phyloP scores from a whole-genome alignment of 2,888 invertebrate genomes.

The Agrochola macilenta region DNA sequence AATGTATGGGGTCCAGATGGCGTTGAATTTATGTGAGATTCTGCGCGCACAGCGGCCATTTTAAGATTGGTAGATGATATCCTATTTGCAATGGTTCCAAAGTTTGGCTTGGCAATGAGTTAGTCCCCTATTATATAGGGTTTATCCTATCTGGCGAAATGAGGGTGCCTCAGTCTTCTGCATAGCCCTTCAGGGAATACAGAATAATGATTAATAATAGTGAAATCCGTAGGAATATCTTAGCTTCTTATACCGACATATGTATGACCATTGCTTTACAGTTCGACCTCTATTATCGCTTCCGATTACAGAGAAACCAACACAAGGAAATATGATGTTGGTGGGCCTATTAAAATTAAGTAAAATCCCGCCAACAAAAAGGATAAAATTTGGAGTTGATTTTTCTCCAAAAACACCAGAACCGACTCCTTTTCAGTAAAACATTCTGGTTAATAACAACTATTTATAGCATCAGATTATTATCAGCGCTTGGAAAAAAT shows the following conservation, averaged over 20 bases:
- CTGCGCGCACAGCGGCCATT: background rate
- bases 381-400: background rate
- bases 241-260: background rate
- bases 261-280: background rate
- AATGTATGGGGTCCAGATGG: conserved; percentile 2
- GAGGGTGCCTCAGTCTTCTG: background rate
- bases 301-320: background rate
- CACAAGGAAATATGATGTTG: background rate
- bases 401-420: background rate
- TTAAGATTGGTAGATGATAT: background rate
- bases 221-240: too few species aligned
- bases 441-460: too few species aligned
- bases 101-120: background rate
- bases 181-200: background rate
- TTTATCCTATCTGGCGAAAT: background rate
- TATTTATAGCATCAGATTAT: too few species aligned
- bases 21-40: too few species aligned
- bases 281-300: background rate
- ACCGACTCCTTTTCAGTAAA: too few species aligned
- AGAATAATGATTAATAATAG: background rate
- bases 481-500: too few species aligned
- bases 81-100: background rate
- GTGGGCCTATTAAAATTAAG: background rate
- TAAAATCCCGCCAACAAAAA: background rate
- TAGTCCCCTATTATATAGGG: background rate